Conservation (phyloP, 2,113 vertebrate species). For the Vicugna pacos region DNA sequence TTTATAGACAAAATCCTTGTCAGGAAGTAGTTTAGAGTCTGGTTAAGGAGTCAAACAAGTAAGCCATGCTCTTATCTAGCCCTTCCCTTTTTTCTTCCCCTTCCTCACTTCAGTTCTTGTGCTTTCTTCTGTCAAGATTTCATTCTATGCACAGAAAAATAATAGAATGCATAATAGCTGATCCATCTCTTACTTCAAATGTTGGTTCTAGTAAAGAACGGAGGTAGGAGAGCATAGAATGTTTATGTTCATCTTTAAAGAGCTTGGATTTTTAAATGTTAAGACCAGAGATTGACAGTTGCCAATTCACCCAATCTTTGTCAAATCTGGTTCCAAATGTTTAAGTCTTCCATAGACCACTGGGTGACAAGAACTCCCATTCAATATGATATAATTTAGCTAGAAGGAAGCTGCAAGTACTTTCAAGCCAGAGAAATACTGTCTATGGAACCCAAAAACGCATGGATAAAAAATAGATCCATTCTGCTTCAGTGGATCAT, state of each 20-base stretch:
- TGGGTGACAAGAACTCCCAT: neutral
- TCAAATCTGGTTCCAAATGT: neutral
- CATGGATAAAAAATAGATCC: neutral
- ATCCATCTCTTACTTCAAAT: neutral
- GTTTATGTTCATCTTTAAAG: neutral
- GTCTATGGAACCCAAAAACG: neutral
- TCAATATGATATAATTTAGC: neutral
- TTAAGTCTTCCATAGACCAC: neutral
- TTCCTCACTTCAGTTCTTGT: neutral
- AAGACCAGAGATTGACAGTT: neutral
- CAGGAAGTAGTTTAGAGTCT: neutral
- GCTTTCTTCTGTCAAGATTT: neutral
- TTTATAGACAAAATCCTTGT: neutral
- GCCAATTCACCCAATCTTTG: neutral
- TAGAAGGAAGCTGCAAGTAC: neutral
- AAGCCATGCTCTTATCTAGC: neutral
- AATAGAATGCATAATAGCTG: neutral
- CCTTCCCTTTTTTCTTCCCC: neutral
- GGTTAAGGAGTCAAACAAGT: neutral
- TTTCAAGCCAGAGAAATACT: neutral
- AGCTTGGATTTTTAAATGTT: neutral
- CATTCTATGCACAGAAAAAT: neutral
- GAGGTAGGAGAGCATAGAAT: neutral
- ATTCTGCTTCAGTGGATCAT: neutral
- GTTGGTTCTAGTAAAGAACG: neutral